Base-by-base conservation (phyloP, 2,888 invertebrate genomes). In the Macaria notata region DNA sequence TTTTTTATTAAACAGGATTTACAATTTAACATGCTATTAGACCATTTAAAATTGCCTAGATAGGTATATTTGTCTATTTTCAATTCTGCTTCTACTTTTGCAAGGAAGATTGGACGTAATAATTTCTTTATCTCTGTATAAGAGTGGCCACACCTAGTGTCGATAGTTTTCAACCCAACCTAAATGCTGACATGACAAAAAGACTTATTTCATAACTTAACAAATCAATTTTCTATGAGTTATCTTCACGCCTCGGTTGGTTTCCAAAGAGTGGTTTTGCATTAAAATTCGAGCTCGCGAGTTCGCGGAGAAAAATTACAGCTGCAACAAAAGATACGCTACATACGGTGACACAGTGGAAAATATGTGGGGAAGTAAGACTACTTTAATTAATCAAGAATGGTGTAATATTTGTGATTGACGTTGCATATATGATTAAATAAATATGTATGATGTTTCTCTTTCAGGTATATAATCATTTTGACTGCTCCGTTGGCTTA, bases 241-340 rank as follows among this genome's bases (percentile, higher is more conserved):
- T 38, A 51, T 44, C 44, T 41, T 30, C 44, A 6, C 31, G n/a
- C 3, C 31, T 47, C 48, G 9, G 52, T 53, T 53, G 49, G 54
- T 59, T 51, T 47, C 54, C 54, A 51, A 59, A 54, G 50, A 59
- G 59, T 54, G 59, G 47, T 54, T 58, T 51, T 30, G 45, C 59
- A 59, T 59, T 59, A 59, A 54, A 59, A 59, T 54, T 54, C 49
- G 58, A 54, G 49, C 4, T 31, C 6, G 19, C 38, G 9, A 29
- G 53, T 42, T 58, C 43, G 43, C 31, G 36, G 54, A 54, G 58
- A 58, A 58, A 58, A 58, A 54, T 58, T 54, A 54, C 49, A 46
- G 31, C 31, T 58, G 54, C 54, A 58, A 54, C 58, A 49, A 53
- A 36, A 53, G 52, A 58, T 54, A 54, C 46, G 49, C 43, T 39